Evolutionary conservation across 1,140 invertebrate species (phyloP).

Genomic region (Palaemon carinicauda): DNA sequence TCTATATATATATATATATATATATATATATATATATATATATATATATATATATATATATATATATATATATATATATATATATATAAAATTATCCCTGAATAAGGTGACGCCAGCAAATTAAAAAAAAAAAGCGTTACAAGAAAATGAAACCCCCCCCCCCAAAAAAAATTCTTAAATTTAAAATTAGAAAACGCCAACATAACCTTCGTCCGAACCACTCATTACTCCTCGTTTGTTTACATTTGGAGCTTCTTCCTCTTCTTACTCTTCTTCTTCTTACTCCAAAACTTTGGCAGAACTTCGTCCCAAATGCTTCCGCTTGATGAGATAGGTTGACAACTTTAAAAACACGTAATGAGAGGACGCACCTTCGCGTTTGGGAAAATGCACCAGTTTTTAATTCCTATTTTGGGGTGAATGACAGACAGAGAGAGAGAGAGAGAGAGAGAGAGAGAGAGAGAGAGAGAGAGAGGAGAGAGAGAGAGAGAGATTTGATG

Average conservation of each 20-base stretch:
- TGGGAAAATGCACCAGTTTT: too few relatives aligned
- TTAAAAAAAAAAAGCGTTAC: too few relatives aligned
- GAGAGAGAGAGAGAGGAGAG: not conserved
- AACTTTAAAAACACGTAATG: too few relatives aligned
- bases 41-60: conserved; percentile 2
- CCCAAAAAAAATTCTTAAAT: too few relatives aligned
- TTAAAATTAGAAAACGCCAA: not conserved
- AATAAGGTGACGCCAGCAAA: not conserved
- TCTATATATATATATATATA: too few relatives aligned
- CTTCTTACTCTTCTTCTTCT: not conserved
- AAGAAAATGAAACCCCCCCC: too few relatives aligned
- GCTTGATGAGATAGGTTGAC: too few relatives aligned
- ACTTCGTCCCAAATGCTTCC: too few relatives aligned
- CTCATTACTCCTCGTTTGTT: not conserved
- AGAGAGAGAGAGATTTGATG: too few relatives aligned
- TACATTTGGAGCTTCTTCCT: not conserved
- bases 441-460: not conserved
- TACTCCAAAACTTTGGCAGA: too few relatives aligned
- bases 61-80: conserved; percentile 2
- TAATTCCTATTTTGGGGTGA: not conserved
- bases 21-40: not conserved
- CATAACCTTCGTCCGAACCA: not conserved
- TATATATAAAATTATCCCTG: not conserved
- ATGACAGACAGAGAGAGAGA: not conserved
- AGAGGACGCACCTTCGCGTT: too few relatives aligned